Base-by-base conservation (phyloP, 1,140 invertebrate species). In the Drosophila miranda region DNA sequence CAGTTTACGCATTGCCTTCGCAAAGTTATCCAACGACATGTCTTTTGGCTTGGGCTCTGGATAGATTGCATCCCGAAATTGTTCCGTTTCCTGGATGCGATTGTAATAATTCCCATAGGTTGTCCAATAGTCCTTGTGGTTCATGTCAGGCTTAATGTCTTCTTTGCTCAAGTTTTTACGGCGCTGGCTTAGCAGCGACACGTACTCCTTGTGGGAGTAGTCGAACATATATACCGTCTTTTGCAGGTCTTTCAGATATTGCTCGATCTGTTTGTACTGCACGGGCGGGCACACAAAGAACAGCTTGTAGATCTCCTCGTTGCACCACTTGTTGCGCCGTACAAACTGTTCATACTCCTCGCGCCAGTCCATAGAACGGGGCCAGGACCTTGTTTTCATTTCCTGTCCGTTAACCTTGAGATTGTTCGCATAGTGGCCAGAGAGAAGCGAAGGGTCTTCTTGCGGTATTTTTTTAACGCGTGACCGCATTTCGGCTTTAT, bases 81-180 rank as follows among this genome's bases (percentile, higher is more conserved):
- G 7, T 1, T 61, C 53, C 9, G 53, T 43, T 21, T 87, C 82
- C 3, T 75, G 38, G 1, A 87, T 13, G 3, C 78, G 62, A 57
- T 87, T 81, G 16, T 86, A 58, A n/a, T 48, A 81, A 44, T 86
- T 82, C 6, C 70, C 78, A 69, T 86, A 86, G 0, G 56, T 86
- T 8, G 82, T 86, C 30, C 9, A 57, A 38, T 68, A 72, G 16
- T 87, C 78, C 13, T 34, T 52, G 0, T 38, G 45, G 2, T 43
- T 23, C 3, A 38, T 19, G 0, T 48, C 5, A 2, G n/a, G 19
- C 11, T 19, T 41, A 0, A n/a, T 38, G 34, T 0, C 9, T 11
- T n/a, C 2, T 42, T 49, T 21, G 11, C 30, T 6, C 26, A 43
- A 9, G 19, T 58, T 19, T 0, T 41, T 8, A 2, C 28, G 21